Percentiles rank a stretch among this genome's conserved stretches.
Evolutionary conservation across 2,888 invertebrate species (phyloP).

Genomic region (Diplazon laetatorius): DNA sequence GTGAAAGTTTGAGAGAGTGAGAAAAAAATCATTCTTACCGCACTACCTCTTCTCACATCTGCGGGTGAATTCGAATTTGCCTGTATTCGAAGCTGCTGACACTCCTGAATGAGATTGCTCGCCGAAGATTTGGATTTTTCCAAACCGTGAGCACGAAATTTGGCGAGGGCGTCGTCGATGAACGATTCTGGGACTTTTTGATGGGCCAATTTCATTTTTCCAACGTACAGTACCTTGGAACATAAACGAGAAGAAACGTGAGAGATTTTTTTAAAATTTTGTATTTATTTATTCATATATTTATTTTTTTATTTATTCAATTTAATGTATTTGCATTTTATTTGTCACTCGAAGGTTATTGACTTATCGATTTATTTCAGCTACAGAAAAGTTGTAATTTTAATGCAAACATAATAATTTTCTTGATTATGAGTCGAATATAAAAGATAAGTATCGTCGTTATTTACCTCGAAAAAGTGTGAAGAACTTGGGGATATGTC

Average conservation of each 20-base stretch:
- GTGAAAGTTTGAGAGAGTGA: constrained; percentile 49
- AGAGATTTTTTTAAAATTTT: not conserved
- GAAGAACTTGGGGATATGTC: constrained; percentile 94
- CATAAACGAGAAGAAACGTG: not conserved
- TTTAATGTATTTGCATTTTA: too few relatives aligned
- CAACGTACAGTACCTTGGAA: constrained; percentile 92
- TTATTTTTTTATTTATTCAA: too few relatives aligned
- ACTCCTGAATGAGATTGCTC: constrained; percentile 83
- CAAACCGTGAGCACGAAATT: constrained; percentile 91
- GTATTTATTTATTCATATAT: not conserved
- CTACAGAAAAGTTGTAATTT: too few relatives aligned
- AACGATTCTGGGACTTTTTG: constrained; percentile 93
- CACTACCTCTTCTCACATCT: constrained; percentile 77
- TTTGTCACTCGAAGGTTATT: too few relatives aligned
- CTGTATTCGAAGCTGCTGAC: constrained; percentile 77
- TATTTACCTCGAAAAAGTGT: constrained; percentile 92
- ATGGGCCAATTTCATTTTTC: constrained; percentile 92
- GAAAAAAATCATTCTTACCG: constrained; percentile 68
- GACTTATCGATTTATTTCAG: too few relatives aligned
- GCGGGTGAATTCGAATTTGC: constrained; percentile 68
- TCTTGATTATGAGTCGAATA: too few relatives aligned
- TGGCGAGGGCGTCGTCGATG: constrained; percentile 94
- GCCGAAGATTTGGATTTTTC: constrained; percentile 86
- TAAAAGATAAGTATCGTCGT: not conserved
- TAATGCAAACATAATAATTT: too few relatives aligned